These are phyloP conservation scores for Megaptera novaeangliae DNA, from an alignment of 2,113 vertebrate species.

Conservation along the genomic window DNA sequence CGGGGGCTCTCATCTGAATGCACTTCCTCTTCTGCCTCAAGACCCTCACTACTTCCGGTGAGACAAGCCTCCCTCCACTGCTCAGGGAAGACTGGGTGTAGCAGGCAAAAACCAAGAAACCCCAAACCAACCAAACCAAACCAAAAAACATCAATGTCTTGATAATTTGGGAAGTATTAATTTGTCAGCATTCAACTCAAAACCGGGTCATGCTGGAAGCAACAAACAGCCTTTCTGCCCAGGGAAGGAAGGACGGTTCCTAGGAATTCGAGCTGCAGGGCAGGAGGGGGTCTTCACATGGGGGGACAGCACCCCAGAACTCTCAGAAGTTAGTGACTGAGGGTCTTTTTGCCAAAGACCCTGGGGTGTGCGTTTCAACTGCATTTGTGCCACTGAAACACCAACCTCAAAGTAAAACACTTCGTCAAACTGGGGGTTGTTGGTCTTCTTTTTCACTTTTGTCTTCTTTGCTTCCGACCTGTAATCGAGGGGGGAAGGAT, in stretches of 20 bases:
- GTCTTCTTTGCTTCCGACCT: slow-evolving; percentile 99
- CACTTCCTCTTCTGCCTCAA: slow-evolving; percentile 40
- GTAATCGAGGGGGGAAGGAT: slow-evolving; percentile 25
- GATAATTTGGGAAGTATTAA: not conserved
- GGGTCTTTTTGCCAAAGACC: slow-evolving; percentile 13
- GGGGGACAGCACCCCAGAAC: not conserved
- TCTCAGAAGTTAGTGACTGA: slow-evolving; percentile 36
- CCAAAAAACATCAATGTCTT: not conserved
- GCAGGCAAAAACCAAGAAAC: not conserved
- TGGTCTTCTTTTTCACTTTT: slow-evolving; percentile 97
- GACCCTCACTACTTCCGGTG: slow-evolving; percentile 26
- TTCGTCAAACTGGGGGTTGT: slow-evolving; percentile 98
- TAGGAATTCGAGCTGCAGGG: not conserved
- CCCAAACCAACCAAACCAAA: not conserved
- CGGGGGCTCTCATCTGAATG: not conserved
- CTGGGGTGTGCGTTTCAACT: slow-evolving; percentile 55
- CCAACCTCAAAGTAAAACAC: slow-evolving; percentile 98
- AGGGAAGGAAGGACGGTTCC: not conserved
- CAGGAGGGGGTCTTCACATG: not conserved
- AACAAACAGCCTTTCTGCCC: not conserved
- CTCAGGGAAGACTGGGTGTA: slow-evolving; percentile 47
- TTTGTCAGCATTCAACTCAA: not conserved
- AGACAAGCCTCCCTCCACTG: slow-evolving; percentile 56
- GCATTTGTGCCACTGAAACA: not conserved
- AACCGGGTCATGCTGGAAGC: not conserved